These are phyloP conservation scores for Palythoa heliodiscus DNA, from an alignment of 92 coral and sea anemone genomes.

Conservation along the genomic window DNA sequence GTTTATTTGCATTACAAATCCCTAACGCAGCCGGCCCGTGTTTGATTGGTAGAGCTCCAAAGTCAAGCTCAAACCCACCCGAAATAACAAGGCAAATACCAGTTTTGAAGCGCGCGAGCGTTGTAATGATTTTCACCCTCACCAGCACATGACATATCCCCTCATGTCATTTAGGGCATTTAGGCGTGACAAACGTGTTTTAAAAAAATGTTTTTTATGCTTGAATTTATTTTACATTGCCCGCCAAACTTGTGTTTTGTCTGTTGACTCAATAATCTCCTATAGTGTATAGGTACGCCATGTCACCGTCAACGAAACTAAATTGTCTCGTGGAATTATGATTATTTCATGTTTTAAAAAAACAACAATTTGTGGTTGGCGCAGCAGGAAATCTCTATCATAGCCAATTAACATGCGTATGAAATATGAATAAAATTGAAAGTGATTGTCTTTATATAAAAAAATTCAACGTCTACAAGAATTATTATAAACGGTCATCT, in stretches of 20 bases:
- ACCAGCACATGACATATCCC: no score
- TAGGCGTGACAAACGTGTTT: background rate
- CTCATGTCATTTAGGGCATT: background rate
- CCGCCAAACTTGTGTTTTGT: background rate
- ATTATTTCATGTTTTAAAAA: background rate
- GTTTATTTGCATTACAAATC: constrained; percentile 41
- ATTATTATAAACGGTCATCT: no score
- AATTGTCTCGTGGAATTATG: background rate
- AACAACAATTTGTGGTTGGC: background rate
- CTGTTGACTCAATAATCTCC: background rate
- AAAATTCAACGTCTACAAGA: background rate
- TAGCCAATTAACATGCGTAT: background rate
- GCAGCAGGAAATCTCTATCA: background rate
- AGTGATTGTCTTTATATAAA: no score
- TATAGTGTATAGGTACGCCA: background rate
- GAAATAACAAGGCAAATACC: background rate
- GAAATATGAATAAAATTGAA: background rate
- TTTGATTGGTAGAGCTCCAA: background rate
- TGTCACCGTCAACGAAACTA: background rate
- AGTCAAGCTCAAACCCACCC: background rate
- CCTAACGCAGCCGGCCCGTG: background rate
- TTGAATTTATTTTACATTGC: background rate
- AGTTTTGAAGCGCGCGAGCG: background rate
- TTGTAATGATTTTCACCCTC: background rate
- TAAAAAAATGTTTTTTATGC: background rate